Base-by-base conservation (phyloP, 1,140 invertebrate species). In the Drosophila pseudoananassae region DNA sequence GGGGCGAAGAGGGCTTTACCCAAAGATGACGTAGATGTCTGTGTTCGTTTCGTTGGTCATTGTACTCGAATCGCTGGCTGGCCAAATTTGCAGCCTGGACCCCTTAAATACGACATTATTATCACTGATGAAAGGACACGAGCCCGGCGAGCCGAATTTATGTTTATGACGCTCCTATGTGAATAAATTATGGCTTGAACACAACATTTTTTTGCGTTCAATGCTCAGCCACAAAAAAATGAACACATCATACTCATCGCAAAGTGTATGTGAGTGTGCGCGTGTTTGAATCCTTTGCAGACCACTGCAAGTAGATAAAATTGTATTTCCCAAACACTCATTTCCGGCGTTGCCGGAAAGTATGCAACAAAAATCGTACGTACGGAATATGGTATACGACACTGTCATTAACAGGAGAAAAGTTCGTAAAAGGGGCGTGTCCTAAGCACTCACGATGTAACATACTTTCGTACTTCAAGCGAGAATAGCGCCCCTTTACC, bases 61-160 rank as follows among this genome's bases (percentile, higher is more conserved):
- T 79, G 80, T 72, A 66, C 80, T 63, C 61, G 54, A 57, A 20
- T 47, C 43, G 45, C 54, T 59, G 60, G 53, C 63, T 50, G 58
- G 51, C 36, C 43, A 36, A 65, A 69, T 66, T 79, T 50, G 51
- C 36, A 57, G 71, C 27, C 46, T 75, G 78, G 64, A 64, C 78
- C 63, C 31, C 65, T 71, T 78, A 87, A 87, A 87, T 85, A 73
- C 78, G 74, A 66, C 46, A 65, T 78, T 85, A 87, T 85, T 87
- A 85, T 87, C 82, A 75, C 69, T 87, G 82, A 85, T 85, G 75
- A 85, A 85, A 85, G 83, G 74, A 73, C 78, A 68, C 75, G 50
- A 69, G 81, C 50, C 74, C 50, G 57, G 49, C 81, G 68, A 77
- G 63, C 70, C 72, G 45, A 77, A 45, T 77, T 87, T 87, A 81